These are phyloP conservation scores for Coleophora deauratella DNA, from an alignment of 2,888 invertebrate species.

Conservation along the genomic window DNA sequence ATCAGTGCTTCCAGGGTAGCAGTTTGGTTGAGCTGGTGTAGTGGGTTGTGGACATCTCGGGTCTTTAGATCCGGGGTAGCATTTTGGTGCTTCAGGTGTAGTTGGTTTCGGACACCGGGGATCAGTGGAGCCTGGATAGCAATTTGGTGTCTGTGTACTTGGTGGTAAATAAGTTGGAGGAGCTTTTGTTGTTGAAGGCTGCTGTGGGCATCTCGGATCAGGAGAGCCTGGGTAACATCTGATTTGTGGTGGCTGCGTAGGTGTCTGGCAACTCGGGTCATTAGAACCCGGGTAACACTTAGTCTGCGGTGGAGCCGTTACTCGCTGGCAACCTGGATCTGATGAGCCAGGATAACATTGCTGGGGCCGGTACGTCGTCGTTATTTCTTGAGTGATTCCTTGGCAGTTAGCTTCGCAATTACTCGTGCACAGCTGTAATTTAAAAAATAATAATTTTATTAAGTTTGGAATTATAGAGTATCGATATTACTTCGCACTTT, in stretches of 20 bases:
- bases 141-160: slow-evolving; percentile 26
- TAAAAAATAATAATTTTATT: not conserved
- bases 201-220: slow-evolving; percentile 36
- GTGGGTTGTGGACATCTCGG: slow-evolving; percentile 20
- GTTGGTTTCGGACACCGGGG: slow-evolving; percentile 24
- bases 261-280: slow-evolving; percentile 31
- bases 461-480: not conserved
- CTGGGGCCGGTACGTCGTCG: slow-evolving; percentile 39
- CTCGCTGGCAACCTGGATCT: slow-evolving; percentile 27
- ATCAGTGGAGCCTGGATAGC: slow-evolving; percentile 32
- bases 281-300: slow-evolving; percentile 26
- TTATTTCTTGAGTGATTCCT: slow-evolving; percentile 38
- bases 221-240: slow-evolving; percentile 37
- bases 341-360: slow-evolving; percentile 36
- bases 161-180: slow-evolving; percentile 25
- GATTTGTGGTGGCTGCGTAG: slow-evolving; percentile 26
- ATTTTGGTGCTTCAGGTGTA: slow-evolving; percentile 17
- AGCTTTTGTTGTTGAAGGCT: slow-evolving; percentile 17
- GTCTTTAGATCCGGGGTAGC: slow-evolving; percentile 24
- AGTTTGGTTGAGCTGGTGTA: slow-evolving; percentile 18
- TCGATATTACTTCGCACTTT: no score
- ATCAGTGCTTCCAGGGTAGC: slow-evolving; percentile 21
- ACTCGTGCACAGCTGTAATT: slow-evolving; percentile 52
- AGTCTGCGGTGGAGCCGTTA: slow-evolving; percentile 26
- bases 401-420: slow-evolving; percentile 54